phyloP scores from a whole-genome alignment of 2,113 vertebrate genomes.

The Cyprinodon variegatus region DNA sequence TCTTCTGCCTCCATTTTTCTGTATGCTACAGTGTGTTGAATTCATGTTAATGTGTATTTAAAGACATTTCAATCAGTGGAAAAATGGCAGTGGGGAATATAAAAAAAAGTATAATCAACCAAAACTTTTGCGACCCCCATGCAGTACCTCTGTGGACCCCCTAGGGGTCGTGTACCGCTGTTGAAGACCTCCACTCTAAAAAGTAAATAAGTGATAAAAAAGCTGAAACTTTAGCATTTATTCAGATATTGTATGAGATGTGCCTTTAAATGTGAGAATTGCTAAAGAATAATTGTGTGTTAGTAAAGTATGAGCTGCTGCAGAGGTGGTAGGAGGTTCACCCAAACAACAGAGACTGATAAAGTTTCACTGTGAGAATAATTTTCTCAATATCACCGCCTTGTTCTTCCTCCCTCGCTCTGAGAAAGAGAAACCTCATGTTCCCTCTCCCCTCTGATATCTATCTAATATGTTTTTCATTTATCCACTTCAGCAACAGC shows the following conservation, averaged over 20 bases:
- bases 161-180: too few species aligned
- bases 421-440: not conserved
- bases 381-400: not conserved
- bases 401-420: slow-evolving; percentile 3
- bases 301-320: slow-evolving; percentile 40
- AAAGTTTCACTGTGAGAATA: slow-evolving; percentile 29
- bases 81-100: too few species aligned
- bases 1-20: too few species aligned
- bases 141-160: too few species aligned
- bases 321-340: slow-evolving; percentile 43
- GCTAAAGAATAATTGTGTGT: not conserved
- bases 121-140: too few species aligned
- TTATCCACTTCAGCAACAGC: not conserved
- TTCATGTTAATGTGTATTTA: too few species aligned
- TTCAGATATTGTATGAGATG: not conserved
- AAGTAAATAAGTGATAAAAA: not conserved
- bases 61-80: too few species aligned
- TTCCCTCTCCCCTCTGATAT: not conserved
- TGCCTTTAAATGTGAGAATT: slow-evolving; percentile 6
- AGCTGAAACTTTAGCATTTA: not conserved
- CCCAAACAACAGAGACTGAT: slow-evolving; percentile 37
- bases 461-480: slow-evolving; percentile 7
- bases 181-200: not conserved
- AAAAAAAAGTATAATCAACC: too few species aligned
- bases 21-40: too few species aligned